Evolutionary conservation across 2,113 vertebrate genomes (phyloP).

Genomic region (Thomomys bottae): DNA sequence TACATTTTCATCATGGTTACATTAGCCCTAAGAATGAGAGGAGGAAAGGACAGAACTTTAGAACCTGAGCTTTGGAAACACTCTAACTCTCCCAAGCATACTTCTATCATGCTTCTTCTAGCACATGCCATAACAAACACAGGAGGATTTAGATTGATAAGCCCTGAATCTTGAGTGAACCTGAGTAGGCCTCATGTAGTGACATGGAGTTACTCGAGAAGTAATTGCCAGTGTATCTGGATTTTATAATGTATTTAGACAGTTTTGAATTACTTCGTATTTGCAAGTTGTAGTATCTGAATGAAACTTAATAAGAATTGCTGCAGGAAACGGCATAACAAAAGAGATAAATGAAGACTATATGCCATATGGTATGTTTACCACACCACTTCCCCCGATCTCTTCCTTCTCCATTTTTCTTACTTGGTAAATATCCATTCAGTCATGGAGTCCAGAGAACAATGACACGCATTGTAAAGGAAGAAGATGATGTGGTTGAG

Average conservation of each 20-base stretch:
- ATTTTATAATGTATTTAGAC: not conserved
- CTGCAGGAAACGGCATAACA: not conserved
- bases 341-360: not conserved
- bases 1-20: not conserved
- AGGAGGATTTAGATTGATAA: not conserved
- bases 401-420: not conserved
- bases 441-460: not conserved
- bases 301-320: not conserved
- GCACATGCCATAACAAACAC: not conserved
- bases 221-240: not conserved
- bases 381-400: rapidly evolving
- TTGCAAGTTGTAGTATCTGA: not conserved
- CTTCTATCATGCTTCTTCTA: not conserved
- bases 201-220: not conserved
- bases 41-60: not conserved
- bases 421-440: not conserved
- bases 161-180: not conserved
- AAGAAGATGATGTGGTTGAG: not conserved
- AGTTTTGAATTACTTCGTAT: not conserved
- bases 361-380: rapidly evolving
- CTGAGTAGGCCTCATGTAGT: not conserved
- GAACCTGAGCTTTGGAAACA: not conserved
- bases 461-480: not conserved
- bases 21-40: not conserved
- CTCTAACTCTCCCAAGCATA: not conserved